These are phyloP conservation scores for Alloscopus bannaensis DNA, from an alignment of 2,888 invertebrate species.

Conservation along the genomic window DNA sequence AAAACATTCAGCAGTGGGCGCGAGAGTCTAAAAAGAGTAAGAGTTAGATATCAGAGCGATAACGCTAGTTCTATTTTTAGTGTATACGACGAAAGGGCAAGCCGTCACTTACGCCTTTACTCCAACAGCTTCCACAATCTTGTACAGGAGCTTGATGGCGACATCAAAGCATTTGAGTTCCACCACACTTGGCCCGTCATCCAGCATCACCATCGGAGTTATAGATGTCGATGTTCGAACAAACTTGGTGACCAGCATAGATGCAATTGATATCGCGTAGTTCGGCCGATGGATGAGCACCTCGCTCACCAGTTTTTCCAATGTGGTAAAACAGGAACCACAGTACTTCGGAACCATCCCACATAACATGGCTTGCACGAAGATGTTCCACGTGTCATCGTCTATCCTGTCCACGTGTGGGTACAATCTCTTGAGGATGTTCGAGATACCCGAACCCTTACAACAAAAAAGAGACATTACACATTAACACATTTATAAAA, in stretches of 20 bases:
- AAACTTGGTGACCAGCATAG: conserved; percentile 19
- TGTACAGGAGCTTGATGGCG: conserved; percentile 23
- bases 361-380: conserved; percentile 24
- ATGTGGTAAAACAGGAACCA: conserved; percentile 30
- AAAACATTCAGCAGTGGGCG: conserved; percentile 82
- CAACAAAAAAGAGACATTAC: conserved; percentile 8
- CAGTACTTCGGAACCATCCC: conserved; percentile 32
- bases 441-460: conserved; percentile 6
- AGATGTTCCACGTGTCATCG: conserved; percentile 40
- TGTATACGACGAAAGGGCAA: not conserved
- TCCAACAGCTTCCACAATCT: conserved; percentile 31
- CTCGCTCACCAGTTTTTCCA: conserved; percentile 36
- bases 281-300: conserved; percentile 32
- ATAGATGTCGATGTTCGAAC: conserved; percentile 6
- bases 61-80: not conserved
- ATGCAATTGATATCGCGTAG: conserved; percentile 10
- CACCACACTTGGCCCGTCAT: conserved; percentile 34
- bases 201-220: no score
- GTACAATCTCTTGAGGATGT: conserved; percentile 16
- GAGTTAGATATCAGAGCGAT: not conserved
- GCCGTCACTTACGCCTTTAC: conserved; percentile 26
- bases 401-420: conserved; percentile 27
- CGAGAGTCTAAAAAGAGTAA: conserved; percentile 75
- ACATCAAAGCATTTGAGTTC: conserved; percentile 45
- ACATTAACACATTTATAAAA: not conserved